Base-by-base conservation (phyloP, 2,113 vertebrate genomes). In the Kryptolebias marmoratus region DNA sequence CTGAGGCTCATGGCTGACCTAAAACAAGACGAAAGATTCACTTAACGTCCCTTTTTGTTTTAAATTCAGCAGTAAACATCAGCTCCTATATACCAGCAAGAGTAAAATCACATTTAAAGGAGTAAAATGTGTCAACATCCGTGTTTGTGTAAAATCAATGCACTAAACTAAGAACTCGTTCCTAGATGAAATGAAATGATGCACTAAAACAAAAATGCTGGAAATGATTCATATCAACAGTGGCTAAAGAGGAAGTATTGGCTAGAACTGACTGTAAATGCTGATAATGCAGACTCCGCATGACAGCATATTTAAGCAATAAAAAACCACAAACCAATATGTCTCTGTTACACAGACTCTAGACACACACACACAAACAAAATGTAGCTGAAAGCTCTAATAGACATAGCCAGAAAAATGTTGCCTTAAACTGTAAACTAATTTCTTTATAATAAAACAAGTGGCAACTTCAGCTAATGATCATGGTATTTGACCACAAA, bases 1-100 rank as follows among this genome's bases (percentile, higher is more conserved):
- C n/a, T n/a, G n/a, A 85, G 77, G 48, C 47, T 82, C 89, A 91
- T 92, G 67, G 32, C 49, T 76, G 60, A 69, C 50, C 87, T 86
- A 2, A 44, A 87, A 66, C 22, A 53, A 65, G 13, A 77, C 3
- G 27, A 57, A 1, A 52, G 7, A 59, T 52, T 28, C 36, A 60
- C 2, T 30, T 48, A 47, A 62, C 7, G 36, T 36, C 36, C 7
- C 36, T 7, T 36, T 36, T 7, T 36, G 36, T 3, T 36, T 36
- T 36, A 7, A 36, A 36, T 7, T 42, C 39, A 8, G 39, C 5
- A 42, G 5, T 42, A 42, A 42, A 5, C 8, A 42, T 42, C 8
- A 42, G 39, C 5, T 42, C 4, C 8, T 9, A 42, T 42, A 42
- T 9, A 7, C 28, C 28, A 14, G 27, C 22, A 22, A 22, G 22